Evolutionary conservation across 2,113 vertebrate species (phyloP), one percentile per base, ranked within the genome.

Genomic region (Pseudorectes ferrugineus): DNA sequence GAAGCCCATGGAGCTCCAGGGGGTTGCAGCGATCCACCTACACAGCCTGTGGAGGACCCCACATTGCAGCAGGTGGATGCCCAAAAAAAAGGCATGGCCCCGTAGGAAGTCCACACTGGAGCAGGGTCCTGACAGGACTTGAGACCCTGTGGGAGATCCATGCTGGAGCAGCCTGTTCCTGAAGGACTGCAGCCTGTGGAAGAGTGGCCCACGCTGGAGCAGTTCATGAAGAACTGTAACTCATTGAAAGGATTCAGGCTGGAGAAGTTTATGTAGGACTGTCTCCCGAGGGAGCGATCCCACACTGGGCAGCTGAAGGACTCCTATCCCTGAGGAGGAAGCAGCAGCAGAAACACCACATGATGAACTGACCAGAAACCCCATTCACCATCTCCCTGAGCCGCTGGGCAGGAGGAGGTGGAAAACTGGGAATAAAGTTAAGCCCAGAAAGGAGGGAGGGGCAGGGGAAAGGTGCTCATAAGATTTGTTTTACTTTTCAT

Each of bases 1-100:
- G 28, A 26, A 58, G 36, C 33, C 23, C 14, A 2, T 23, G 43
- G 59, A 81, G 38, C 33, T 45, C 38, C 68, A n/a, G 2, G 1
- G 43, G 18, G 16, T 7, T 73, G 11, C 23, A 58, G 51, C 0
- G 1, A 45, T 66, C 33, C 57, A 42, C 9, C 28, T 36, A 8
- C 67, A 51, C 19, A 73, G 15, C 33, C 52, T 11, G 3, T 29
- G 68, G 52, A 38, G 21, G 28, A 59, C 4, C 52, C 35, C 38
- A 11, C 52, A 16, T 1, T 33, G 40, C 20, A 74, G 61, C 38
- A 66, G 59, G 26, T 17, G 28, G 8, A 28, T 51, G 13, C 23
- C n/a, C 45, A n/a, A 59, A 66, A 33, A 11, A 67, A 49, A 72
- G 23, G 4, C 5, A 4, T 45, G 23, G n/a, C 26, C 45, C 25